A percentile compares a stretch with the other conserved stretches of the same genome.
phyloP scores from a whole-genome alignment of 2,113 vertebrate genomes.

The Thamnophis sirtalis region DNA sequence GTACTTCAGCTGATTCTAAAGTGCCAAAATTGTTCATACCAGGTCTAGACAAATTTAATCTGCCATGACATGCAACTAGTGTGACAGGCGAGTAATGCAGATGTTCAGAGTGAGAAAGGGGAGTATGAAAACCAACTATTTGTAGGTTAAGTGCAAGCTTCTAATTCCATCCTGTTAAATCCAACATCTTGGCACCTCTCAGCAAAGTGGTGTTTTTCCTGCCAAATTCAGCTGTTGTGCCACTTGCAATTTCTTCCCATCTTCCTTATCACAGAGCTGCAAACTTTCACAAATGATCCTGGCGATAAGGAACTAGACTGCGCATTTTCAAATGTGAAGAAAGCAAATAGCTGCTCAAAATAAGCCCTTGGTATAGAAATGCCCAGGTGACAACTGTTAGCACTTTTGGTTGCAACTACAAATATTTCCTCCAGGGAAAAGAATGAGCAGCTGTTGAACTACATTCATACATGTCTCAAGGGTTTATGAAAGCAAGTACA shows the following conservation, averaged over 20 bases:
- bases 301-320: background rate
- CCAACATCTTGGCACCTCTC: background rate
- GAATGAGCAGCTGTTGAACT: background rate
- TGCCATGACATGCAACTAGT: background rate
- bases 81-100: background rate
- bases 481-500: background rate
- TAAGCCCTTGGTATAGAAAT: background rate
- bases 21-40: background rate
- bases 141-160: background rate
- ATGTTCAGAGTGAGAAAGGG: background rate
- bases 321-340: background rate
- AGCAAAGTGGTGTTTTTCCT: background rate
- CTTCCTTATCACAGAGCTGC: background rate
- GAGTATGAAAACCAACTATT: background rate
- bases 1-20: background rate
- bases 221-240: background rate
- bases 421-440: background rate
- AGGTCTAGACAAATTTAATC: background rate
- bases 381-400: background rate
- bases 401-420: background rate
- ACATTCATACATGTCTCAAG: background rate
- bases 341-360: background rate
- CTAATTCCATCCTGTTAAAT: background rate
- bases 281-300: background rate
- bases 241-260: background rate